phyloP scores from a whole-genome alignment of 92 coral and sea anemone species.

The Porites cylindrica region DNA sequence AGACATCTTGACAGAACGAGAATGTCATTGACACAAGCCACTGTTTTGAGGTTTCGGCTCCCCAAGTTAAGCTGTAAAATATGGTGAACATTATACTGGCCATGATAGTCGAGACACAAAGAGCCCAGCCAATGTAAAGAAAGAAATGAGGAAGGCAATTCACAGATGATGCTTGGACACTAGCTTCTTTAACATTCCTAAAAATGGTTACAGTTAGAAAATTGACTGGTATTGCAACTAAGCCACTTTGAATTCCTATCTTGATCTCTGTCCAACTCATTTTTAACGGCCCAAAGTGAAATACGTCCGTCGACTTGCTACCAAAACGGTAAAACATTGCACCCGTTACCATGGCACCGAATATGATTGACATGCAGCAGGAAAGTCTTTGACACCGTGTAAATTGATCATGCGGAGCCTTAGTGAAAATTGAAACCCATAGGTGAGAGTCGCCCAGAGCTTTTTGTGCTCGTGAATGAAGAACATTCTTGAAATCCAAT shows the following conservation, averaged over 20 bases:
- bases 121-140: slow-evolving; percentile 69
- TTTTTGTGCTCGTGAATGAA: slow-evolving; percentile 75
- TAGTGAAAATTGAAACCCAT: slow-evolving; percentile 85
- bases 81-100: slow-evolving; percentile 65
- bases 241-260: slow-evolving; percentile 81
- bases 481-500: slow-evolving; percentile 73
- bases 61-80: slow-evolving; percentile 87
- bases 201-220: slow-evolving; percentile 73
- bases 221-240: slow-evolving; percentile 77
- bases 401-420: slow-evolving; percentile 77
- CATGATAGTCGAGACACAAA: slow-evolving; percentile 55
- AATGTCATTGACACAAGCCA: slow-evolving; percentile 86
- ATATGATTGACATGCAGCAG: slow-evolving; percentile 81
- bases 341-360: slow-evolving; percentile 86
- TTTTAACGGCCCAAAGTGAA: slow-evolving; percentile 73
- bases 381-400: slow-evolving; percentile 86
- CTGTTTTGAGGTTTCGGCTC: slow-evolving; percentile 80
- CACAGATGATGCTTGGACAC: slow-evolving; percentile 6
- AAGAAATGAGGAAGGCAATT: slow-evolving; percentile 53
- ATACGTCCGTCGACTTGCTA: slow-evolving; percentile 55
- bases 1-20: slow-evolving; percentile 76
- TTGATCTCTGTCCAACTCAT: slow-evolving; percentile 82
- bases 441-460: slow-evolving; percentile 86
- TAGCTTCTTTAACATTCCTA: slow-evolving; percentile 57
- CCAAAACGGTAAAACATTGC: slow-evolving; percentile 92